Conservation (phyloP, 2,113 vertebrate genomes). For the Sciurus niger region DNA sequence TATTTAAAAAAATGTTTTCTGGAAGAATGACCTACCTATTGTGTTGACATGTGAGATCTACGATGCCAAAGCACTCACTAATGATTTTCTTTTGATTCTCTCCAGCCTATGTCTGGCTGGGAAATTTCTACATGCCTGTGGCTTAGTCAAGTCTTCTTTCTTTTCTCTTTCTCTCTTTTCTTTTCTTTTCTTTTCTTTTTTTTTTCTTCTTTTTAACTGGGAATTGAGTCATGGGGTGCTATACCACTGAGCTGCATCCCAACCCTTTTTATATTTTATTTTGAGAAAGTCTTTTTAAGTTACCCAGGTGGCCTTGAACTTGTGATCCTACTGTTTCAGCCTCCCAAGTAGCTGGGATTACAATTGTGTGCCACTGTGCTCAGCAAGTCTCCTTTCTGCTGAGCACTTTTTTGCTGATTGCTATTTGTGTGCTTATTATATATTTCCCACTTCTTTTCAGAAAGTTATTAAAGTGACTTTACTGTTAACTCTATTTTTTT, state of each 20-base stretch:
- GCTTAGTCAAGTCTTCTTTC: neutral
- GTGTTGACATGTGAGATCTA: neutral
- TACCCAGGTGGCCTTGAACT: no score
- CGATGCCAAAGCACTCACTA: neutral
- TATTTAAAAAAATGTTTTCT: neutral
- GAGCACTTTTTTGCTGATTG: neutral
- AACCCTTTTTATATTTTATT: no score
- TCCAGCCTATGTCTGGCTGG: neutral
- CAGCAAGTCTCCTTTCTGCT: neutral
- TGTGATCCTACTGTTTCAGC: no score
- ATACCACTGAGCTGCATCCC: no score
- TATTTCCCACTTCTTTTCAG: constrained; percentile 25
- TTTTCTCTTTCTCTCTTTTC: no score
- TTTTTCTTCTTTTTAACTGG: no score
- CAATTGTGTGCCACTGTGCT: no score
- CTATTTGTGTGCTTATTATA: neutral
- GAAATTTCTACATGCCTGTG: neutral
- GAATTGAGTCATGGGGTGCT: no score
- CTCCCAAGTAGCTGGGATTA: no score
- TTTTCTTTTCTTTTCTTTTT: no score
- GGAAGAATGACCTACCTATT: neutral
- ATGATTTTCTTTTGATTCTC: neutral
- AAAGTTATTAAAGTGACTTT: constrained; percentile 10
- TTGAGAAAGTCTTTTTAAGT: no score
- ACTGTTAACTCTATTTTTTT: constrained; percentile 17